These are phyloP conservation scores for Tiliacea aurago DNA, from an alignment of 2,888 invertebrate genomes.

Conservation along the genomic window DNA sequence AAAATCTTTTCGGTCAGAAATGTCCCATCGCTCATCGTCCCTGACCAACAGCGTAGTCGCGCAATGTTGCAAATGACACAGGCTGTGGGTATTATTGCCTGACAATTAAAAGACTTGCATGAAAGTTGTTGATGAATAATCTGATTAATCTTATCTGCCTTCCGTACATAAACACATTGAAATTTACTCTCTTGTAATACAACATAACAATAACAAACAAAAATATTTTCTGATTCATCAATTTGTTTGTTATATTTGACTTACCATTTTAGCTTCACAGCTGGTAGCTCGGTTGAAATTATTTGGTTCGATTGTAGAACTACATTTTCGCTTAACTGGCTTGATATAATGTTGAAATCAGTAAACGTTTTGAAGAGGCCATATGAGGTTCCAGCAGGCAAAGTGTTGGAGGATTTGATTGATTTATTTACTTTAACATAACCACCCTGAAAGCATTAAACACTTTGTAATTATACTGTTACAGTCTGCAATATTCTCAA, in stretches of 20 bases:
- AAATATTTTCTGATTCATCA: conserved; percentile 17
- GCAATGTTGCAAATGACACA: background rate
- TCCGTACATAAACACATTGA: conserved; percentile 20
- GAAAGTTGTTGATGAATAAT: conserved; percentile 4
- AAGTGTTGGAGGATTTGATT: conserved; percentile 92
- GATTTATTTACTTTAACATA: conserved; percentile 92
- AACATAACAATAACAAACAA: conserved; percentile 7
- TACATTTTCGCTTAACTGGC: conserved; percentile 92
- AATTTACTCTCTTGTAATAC: conserved; percentile 20
- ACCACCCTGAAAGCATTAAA: conserved; percentile 90
- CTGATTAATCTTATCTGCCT: conserved; percentile 16
- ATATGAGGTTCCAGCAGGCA: conserved; percentile 93
- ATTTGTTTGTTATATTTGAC: conserved; percentile 35
- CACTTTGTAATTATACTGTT: conserved; percentile 10
- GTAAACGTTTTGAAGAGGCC: conserved; percentile 94
- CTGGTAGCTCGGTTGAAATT: conserved; percentile 90
- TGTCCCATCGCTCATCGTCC: background rate
- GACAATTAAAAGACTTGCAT: background rate
- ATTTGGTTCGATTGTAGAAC: conserved; percentile 85
- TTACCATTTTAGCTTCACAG: conserved; percentile 81
- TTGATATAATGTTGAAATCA: conserved; percentile 92
- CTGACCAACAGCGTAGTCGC: background rate
- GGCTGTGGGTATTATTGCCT: conserved; percentile 1
- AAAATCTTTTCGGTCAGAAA: background rate
- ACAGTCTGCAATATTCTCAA: background rate